These are phyloP conservation scores for Eumerus sabulonum DNA, from an alignment of 2,888 invertebrate genomes.

Conservation along the genomic window DNA sequence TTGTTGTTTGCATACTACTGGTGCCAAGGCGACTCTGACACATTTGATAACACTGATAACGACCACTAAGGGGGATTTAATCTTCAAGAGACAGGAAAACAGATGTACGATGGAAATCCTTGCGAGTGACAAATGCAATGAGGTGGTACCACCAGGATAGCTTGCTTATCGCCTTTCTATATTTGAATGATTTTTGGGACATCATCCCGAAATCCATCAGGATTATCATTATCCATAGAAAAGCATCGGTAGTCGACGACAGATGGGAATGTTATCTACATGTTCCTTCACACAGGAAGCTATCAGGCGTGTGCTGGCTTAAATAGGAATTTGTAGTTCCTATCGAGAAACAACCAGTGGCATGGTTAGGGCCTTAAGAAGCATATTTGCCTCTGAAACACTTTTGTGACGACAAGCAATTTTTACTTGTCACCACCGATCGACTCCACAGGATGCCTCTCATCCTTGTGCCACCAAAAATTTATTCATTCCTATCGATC, in stretches of 20 bases:
- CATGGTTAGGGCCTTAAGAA: too few species aligned
- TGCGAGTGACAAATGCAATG: slow-evolving; percentile 51
- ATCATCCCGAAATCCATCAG: slow-evolving; percentile 16
- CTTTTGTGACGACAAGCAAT: too few species aligned
- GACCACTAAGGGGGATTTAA: slow-evolving; percentile 14
- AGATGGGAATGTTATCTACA: too few species aligned
- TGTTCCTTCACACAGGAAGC: not conserved
- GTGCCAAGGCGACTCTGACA: slow-evolving; percentile 45
- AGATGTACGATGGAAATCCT: slow-evolving; percentile 48
- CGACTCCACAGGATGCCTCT: slow-evolving; percentile 22
- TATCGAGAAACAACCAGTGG: slow-evolving; percentile 10
- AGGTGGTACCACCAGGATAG: slow-evolving; percentile 7
- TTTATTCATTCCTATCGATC: slow-evolving; percentile 53
- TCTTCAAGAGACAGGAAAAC: slow-evolving; percentile 23
- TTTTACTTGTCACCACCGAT: not conserved
- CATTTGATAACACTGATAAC: slow-evolving; percentile 25
- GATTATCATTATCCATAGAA: slow-evolving; percentile 38
- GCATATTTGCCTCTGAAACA: too few species aligned
- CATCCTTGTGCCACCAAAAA: too few species aligned
- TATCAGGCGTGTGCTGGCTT: too few species aligned
- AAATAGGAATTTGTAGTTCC: too few species aligned
- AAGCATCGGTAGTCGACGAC: too few species aligned
- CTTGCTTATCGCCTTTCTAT: slow-evolving; percentile 49
- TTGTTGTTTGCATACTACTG: slow-evolving; percentile 19
- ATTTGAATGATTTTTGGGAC: slow-evolving; percentile 9